Evolutionary conservation across 2,113 vertebrate genomes (phyloP).

Genomic region (Hemiprocne comata): DNA sequence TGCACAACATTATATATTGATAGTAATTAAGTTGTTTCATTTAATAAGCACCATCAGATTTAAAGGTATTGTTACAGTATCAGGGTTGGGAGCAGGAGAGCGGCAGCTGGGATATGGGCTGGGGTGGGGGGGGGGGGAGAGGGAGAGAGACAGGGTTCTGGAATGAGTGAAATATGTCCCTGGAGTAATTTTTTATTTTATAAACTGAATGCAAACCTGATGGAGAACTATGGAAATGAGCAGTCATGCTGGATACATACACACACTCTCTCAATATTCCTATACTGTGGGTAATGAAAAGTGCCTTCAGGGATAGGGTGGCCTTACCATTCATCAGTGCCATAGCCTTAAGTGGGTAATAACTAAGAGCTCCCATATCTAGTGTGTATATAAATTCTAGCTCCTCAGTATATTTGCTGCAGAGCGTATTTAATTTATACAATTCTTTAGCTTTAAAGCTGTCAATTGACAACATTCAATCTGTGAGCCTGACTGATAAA

Average conservation of each 20-base stretch:
- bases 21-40: constrained; percentile 78
- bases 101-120: constrained; percentile 1
- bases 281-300: constrained; percentile 72
- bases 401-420: constrained; percentile 71
- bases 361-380: constrained; percentile 75
- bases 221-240: constrained; percentile 75
- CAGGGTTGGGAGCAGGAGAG: neutral
- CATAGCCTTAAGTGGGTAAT: constrained; percentile 75
- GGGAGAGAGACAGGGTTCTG: constrained; percentile 53
- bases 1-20: constrained; percentile 73
- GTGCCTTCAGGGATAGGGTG: constrained; percentile 74
- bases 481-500: constrained; percentile 68
- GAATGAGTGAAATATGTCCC: constrained; percentile 71
- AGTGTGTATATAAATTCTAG: constrained; percentile 73
- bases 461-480: constrained; percentile 75
- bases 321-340: constrained; percentile 73
- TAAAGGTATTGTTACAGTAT: constrained; percentile 62
- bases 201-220: constrained; percentile 75
- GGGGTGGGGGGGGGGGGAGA: neutral
- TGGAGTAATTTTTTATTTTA: constrained; percentile 69
- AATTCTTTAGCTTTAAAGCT: constrained; percentile 76
- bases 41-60: constrained; percentile 73
- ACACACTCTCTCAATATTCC: constrained; percentile 56
- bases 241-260: constrained; percentile 61
- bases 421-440: constrained; percentile 72